Evolutionary conservation across 2,888 invertebrate genomes (phyloP).

Genomic region (Phyllotreta striolata): DNA sequence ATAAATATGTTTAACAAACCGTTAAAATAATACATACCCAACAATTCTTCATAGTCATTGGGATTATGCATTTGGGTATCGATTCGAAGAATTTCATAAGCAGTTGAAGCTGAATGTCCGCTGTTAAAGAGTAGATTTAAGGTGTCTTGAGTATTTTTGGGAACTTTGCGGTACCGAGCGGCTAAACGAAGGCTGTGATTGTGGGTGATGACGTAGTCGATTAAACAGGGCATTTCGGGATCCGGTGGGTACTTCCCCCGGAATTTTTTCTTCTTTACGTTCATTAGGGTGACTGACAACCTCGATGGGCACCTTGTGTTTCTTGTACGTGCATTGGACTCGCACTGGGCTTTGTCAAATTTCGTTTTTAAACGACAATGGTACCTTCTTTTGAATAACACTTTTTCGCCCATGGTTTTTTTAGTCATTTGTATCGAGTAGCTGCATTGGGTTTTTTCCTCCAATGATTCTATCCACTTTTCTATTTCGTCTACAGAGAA

Average conservation of each 20-base stretch:
- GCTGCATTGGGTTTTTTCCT: constrained; percentile 27
- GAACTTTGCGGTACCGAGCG: constrained; percentile 19
- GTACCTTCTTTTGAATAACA: constrained; percentile 21
- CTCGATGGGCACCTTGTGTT: constrained; percentile 24
- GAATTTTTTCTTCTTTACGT: constrained; percentile 17
- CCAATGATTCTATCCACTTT: constrained; percentile 22
- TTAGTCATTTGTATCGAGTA: constrained; percentile 24
- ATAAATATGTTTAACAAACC: neutral
- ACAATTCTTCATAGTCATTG: constrained; percentile 17
- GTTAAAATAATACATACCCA: constrained; percentile 14
- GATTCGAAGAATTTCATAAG: constrained; percentile 20
- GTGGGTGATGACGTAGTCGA: constrained; percentile 25
- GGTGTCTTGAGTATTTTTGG: constrained; percentile 11
- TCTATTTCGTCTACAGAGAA: constrained; percentile 16
- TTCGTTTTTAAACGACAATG: constrained; percentile 19
- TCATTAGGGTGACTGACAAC: constrained; percentile 16
- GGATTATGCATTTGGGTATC: constrained; percentile 23
- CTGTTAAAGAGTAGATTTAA: constrained; percentile 11
- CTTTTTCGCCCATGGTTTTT: constrained; percentile 23
- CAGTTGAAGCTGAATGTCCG: constrained; percentile 24
- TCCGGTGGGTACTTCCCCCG: constrained; percentile 24
- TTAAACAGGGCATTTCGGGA: constrained; percentile 23
- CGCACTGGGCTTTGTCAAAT: constrained; percentile 13
- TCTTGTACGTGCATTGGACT: constrained; percentile 17
- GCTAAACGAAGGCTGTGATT: constrained; percentile 18